phyloP scores from a whole-genome alignment of 2,113 vertebrate species.

The Eleginops maclovinus region DNA sequence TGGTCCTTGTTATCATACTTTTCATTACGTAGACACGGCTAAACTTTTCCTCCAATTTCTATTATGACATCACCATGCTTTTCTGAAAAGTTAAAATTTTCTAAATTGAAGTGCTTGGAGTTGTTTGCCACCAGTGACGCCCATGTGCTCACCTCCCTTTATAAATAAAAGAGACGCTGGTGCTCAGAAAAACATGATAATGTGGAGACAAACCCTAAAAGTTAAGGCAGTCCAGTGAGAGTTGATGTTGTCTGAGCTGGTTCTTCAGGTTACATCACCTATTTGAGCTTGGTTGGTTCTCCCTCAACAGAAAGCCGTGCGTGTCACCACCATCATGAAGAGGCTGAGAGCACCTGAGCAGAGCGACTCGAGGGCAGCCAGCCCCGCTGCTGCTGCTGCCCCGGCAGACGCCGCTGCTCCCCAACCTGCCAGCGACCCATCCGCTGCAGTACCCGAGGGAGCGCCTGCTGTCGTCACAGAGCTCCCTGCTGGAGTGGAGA shows the following conservation, averaged over 20 bases:
- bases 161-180: no score
- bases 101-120: no score
- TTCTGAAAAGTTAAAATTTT: no score
- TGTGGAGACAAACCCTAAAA: not conserved
- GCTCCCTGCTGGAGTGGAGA: slow-evolving; percentile 52
- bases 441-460: slow-evolving; percentile 35
- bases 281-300: not conserved
- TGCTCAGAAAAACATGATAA: no score
- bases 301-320: slow-evolving; percentile 92
- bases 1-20: no score
- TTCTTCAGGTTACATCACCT: not conserved
- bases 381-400: slow-evolving; percentile 61
- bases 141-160: no score
- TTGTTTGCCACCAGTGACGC: no score
- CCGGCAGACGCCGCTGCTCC: slow-evolving; percentile 58
- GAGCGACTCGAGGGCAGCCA: slow-evolving; percentile 67
- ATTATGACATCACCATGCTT: no score
- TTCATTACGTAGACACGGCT: no score
- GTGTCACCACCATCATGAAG: slow-evolving; percentile 98
- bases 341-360: slow-evolving; percentile 91
- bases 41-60: no score
- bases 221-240: not conserved
- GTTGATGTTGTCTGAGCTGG: not conserved
- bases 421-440: slow-evolving; percentile 53
- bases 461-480: slow-evolving; percentile 38